Evolutionary conservation across 2,797 vertebrate species (phyloP), one percentile per base, ranked within the genome.

Genomic region (Natrix natrix): DNA sequence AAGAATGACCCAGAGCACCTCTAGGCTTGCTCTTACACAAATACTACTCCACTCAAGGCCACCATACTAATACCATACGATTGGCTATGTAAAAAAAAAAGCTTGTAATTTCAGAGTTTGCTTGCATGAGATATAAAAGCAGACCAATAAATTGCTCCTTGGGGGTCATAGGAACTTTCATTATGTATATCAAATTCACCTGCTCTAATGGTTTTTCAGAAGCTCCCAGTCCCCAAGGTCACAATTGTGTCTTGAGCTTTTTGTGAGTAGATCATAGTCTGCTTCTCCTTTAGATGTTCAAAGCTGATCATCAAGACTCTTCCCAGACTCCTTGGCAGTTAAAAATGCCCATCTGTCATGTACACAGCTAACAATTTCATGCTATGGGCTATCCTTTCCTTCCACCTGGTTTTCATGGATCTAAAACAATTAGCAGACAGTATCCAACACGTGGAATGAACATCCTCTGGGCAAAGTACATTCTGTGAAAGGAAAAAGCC

Each of bases 341-440:
- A 52, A 83, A 14, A 14, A 28, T 48, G 16, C 52, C 57, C 28
- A 7, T 88, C 83, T 28, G 24, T 43, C 54, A 22, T 20, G 37
- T 37, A 52, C 52, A 60, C 16, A 52, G 55, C 17, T 20, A 66
- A 88, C 11, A 69, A 37, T 89, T 28, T 66, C 57, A 86, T 16
- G 63, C 20, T 54, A 43, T 24, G n/a, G 48, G 66, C 90, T 26
- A 78, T 2, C 74, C 61, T 20, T 91, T 60, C 14, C 8, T 59
- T 43, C 60, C 55, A 86, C 87, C 87, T 89, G 93, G 43, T 89
- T 94, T 86, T 74, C 60, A n/a, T 17, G 59, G 59, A 91, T 32
- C 55, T 92, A 60, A 74, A 91, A 88, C 91, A 56, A 54, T 54
- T 52, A 86, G 69, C 89, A 88, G 91, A 90, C 43, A 37, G 52